Evolutionary conservation across 2,113 vertebrate genomes (phyloP).

Genomic region (Ptilorrhoa leucosticta): DNA sequence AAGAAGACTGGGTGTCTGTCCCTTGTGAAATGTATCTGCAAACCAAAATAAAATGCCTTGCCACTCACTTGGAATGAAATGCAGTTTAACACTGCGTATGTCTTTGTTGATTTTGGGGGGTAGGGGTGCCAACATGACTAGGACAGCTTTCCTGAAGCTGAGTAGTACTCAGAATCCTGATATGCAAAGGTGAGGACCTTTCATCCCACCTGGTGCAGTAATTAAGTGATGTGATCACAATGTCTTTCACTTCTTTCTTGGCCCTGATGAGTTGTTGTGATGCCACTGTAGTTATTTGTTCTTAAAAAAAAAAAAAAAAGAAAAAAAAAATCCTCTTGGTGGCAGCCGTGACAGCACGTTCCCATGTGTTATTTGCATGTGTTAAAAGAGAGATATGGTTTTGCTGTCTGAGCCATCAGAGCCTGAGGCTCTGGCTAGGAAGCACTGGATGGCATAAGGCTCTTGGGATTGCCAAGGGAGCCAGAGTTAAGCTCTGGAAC

Average conservation of each 20-base stretch:
- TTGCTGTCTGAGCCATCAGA: background rate
- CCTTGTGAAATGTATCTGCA: background rate
- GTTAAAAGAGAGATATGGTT: background rate
- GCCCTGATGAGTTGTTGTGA: background rate
- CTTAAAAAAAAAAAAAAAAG: background rate
- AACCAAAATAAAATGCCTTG: background rate
- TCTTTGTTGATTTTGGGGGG: background rate
- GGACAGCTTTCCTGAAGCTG: background rate
- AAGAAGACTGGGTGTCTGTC: background rate
- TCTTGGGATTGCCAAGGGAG: background rate
- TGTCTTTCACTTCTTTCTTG: background rate
- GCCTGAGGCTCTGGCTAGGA: background rate
- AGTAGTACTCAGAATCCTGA: background rate
- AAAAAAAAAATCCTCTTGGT: background rate
- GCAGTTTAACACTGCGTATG: background rate
- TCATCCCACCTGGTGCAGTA: fast-evolving
- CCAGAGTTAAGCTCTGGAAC: background rate
- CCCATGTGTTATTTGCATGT: background rate
- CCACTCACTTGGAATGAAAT: background rate
- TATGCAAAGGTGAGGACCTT: background rate
- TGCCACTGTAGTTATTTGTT: background rate
- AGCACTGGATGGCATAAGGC: background rate
- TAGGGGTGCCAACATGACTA: background rate
- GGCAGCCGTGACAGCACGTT: background rate
- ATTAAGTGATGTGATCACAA: background rate